Evolutionary conservation across 1,140 invertebrate genomes (phyloP).

Genomic region (Bacillus rossius): DNA sequence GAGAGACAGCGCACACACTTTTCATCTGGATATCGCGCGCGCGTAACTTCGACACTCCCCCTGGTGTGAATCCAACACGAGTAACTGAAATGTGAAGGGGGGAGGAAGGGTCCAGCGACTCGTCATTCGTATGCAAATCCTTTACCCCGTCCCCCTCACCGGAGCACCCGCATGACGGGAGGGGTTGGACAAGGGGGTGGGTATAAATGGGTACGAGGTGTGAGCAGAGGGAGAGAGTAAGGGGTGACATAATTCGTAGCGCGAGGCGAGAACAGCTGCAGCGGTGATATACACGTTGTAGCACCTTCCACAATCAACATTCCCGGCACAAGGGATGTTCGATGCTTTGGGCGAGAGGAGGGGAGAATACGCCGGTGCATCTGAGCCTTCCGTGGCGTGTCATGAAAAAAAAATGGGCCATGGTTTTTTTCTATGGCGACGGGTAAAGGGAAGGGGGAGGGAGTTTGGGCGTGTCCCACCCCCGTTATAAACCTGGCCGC

Average conservation of each 20-base stretch:
- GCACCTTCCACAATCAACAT: conserved; percentile 3
- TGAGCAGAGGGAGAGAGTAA: too few relatives aligned
- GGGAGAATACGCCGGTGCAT: too few relatives aligned
- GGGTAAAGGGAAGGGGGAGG: not conserved
- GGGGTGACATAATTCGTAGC: conserved; percentile 4
- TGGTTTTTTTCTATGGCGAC: not conserved
- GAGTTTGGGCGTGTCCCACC: not conserved
- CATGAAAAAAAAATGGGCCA: not conserved
- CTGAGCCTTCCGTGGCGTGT: too few relatives aligned
- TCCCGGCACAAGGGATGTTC: not conserved
- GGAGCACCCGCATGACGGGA: not conserved
- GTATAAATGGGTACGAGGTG: too few relatives aligned
- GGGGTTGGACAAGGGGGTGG: not conserved
- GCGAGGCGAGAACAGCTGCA: not conserved
- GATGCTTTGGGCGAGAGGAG: too few relatives aligned
- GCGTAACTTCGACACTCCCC: not conserved
- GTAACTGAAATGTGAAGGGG: not conserved
- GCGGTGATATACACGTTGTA: conserved; percentile 1
- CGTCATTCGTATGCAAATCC: conserved; percentile 8
- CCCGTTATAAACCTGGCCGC: not conserved
- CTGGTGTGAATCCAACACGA: not conserved
- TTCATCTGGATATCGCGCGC: not conserved
- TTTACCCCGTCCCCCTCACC: not conserved
- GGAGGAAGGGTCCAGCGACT: not conserved
- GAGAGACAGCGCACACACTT: not conserved